phyloP scores from a whole-genome alignment of 2,888 invertebrate species.

The Gymnocheta viridis region DNA sequence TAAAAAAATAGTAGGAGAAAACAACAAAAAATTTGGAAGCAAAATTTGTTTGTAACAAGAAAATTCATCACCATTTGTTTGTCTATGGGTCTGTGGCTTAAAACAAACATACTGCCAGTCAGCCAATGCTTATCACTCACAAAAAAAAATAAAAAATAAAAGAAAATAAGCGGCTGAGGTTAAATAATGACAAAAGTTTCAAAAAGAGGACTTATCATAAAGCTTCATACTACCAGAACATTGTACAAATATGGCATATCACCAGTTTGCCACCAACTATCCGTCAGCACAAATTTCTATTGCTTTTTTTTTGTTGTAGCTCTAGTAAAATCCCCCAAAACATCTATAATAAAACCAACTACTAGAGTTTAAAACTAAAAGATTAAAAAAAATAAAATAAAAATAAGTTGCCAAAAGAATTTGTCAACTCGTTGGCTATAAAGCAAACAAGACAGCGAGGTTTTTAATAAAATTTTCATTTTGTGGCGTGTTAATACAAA shows the following conservation, averaged over 20 bases:
- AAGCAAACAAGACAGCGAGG: constrained; percentile 45
- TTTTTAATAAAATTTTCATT: constrained; percentile 67
- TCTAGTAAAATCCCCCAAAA: background rate
- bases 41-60: background rate
- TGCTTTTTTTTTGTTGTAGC: background rate
- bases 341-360: background rate
- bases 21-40: background rate
- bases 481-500: constrained; percentile 62
- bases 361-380: background rate
- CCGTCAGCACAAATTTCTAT: constrained; percentile 38
- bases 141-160: background rate
- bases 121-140: background rate
- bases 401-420: constrained; percentile 14
- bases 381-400: background rate
- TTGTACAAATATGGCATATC: constrained; percentile 54
- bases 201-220: constrained; percentile 35
- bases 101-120: constrained; percentile 4
- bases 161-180: constrained; percentile 41
- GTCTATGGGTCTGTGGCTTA: constrained; percentile 21
- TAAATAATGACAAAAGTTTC: constrained; percentile 48
- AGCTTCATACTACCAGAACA: constrained; percentile 3
- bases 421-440: constrained; percentile 42
- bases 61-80: constrained; percentile 38
- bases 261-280: constrained; percentile 33
- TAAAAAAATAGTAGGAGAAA: background rate